Conservation (phyloP, 1,140 invertebrate genomes). For the Cylas formicarius region DNA sequence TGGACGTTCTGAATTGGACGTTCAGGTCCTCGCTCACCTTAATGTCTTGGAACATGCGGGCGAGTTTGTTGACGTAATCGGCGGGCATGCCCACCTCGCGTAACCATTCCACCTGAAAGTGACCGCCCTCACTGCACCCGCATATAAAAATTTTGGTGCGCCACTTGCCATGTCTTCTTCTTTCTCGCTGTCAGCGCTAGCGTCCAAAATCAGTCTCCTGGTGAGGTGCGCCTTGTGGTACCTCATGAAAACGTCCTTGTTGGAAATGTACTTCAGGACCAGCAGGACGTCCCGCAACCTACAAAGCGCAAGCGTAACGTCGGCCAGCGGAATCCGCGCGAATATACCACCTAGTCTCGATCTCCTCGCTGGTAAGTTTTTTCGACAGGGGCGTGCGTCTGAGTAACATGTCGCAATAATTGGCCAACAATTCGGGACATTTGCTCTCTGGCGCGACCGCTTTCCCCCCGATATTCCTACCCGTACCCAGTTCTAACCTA, state of each 20-base stretch:
- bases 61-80: constrained; percentile 98
- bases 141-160: neutral
- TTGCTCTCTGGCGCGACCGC: constrained; percentile 82
- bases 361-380: constrained; percentile 94
- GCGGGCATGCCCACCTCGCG: constrained; percentile 97
- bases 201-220: constrained; percentile 81
- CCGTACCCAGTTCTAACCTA: constrained; percentile 58
- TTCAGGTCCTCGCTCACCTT: constrained; percentile 99
- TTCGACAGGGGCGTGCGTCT: constrained; percentile 95
- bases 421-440: constrained; percentile 96
- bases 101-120: constrained; percentile 71
- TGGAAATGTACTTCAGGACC: constrained; percentile 97
- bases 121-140: too few species aligned
- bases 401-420: constrained; percentile 99
- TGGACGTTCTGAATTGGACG: constrained; percentile 57
- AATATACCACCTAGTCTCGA: constrained; percentile 61
- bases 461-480: constrained; percentile 52
- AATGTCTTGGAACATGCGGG: constrained; percentile 96
- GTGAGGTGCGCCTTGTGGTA: constrained; percentile 99
- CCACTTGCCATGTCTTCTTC: constrained; percentile 91
- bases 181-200: constrained; percentile 96
- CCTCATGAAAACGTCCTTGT: constrained; percentile 99
- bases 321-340: neutral
- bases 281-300: constrained; percentile 86
- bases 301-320: neutral